These are phyloP conservation scores for Eristalis intricaria DNA, from an alignment of 2,888 invertebrate species.

Conservation along the genomic window DNA sequence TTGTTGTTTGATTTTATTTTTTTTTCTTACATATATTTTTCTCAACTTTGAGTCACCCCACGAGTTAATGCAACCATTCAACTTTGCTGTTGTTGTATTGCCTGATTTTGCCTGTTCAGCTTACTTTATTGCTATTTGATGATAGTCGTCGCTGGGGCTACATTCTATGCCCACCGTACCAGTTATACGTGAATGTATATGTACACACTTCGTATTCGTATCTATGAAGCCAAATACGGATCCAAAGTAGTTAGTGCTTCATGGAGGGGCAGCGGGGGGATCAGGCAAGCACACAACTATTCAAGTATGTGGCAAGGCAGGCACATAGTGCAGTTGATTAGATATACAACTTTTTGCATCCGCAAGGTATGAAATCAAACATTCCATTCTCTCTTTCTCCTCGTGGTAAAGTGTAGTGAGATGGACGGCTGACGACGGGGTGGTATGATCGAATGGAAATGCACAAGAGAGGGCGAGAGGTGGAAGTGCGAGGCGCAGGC, in stretches of 20 bases:
- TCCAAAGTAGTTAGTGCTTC: neutral
- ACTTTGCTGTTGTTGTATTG: constrained; percentile 39
- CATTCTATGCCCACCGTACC: constrained; percentile 67
- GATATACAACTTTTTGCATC: constrained; percentile 70
- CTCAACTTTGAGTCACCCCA: constrained; percentile 54
- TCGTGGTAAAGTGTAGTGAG: constrained; percentile 1
- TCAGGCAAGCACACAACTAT: constrained; percentile 41
- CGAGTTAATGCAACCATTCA: constrained; percentile 70
- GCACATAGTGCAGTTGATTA: constrained; percentile 70
- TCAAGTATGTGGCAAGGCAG: constrained; percentile 70
- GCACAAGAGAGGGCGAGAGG: neutral
- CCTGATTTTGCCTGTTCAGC: constrained; percentile 40
- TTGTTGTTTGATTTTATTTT: neutral
- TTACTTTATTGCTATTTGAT: constrained; percentile 69
- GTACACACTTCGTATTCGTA: neutral
- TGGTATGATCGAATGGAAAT: neutral
- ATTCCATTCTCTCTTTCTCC: constrained; percentile 61
- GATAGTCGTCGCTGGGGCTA: constrained; percentile 58
- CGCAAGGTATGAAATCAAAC: constrained; percentile 71
- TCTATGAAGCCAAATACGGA: constrained; percentile 43
- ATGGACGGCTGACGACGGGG: neutral
- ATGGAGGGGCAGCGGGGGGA: neutral
- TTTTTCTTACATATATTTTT: constrained; percentile 13
- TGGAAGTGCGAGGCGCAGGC: neutral
- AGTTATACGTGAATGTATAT: constrained; percentile 30